phyloP scores from a whole-genome alignment of 2,113 vertebrate species.

The Hydrolagus affinis region DNA sequence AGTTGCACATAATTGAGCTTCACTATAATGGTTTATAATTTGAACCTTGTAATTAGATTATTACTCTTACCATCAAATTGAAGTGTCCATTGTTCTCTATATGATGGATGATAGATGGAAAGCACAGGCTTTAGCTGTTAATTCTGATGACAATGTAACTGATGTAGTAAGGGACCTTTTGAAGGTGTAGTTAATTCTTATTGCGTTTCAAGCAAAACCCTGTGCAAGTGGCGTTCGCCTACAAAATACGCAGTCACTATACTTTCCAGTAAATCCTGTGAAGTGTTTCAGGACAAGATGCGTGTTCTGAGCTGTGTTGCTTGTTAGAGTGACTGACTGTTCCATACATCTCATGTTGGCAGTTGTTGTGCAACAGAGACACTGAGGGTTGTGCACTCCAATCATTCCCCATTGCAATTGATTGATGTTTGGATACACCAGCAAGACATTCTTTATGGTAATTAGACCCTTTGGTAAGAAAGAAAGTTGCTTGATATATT shows the following conservation, averaged over 20 bases:
- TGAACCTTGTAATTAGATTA: not conserved
- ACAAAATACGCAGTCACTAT: too few relatives aligned
- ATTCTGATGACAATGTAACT: not conserved
- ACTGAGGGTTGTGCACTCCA: not conserved
- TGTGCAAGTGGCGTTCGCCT: not conserved
- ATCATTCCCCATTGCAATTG: not conserved
- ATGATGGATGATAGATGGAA: not conserved
- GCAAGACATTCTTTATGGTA: not conserved
- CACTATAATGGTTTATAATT: too few relatives aligned
- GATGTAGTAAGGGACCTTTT: not conserved
- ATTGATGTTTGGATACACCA: not conserved
- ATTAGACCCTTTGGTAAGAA: not conserved
- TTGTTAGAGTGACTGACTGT: not conserved
- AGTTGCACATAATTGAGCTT: too few relatives aligned
- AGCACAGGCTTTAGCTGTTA: not conserved
- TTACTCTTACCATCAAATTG: not conserved
- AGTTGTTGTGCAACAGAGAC: not conserved
- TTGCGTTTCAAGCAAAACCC: not conserved
- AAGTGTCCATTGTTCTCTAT: not conserved
- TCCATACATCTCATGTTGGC: not conserved
- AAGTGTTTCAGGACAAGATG: not conserved
- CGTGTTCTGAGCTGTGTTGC: not conserved
- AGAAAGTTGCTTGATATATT: not conserved
- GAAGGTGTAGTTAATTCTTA: not conserved
- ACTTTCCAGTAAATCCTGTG: too few relatives aligned